Percentiles rank a stretch among this genome's conserved stretches.
Conservation (phyloP, 2,113 vertebrate genomes). For the Felis catus region F.catus_Fca126_mat1.0 CM031414.1:20814501-20815000, state of each 20-base stretch:
- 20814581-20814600: neutral
- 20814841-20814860: neutral
- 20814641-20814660: neutral
- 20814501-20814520: neutral
- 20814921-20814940: neutral
- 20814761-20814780: neutral
- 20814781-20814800: rapidly evolving
- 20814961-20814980: too few species aligned
- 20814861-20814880: rapidly evolving
- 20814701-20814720: neutral
- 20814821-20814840: neutral
- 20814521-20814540: neutral
- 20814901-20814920: neutral
- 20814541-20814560: neutral
- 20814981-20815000: neutral
- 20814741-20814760: neutral
- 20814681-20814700: neutral
- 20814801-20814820: neutral
- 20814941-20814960: neutral
- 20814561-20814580: neutral
- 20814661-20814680: neutral
- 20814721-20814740: neutral
- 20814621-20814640: neutral
- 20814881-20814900: neutral
- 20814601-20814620: neutral